Conservation (phyloP, 37 sponge, comb jelly and placozoan species). For the Oopsacas minuta region DNA sequence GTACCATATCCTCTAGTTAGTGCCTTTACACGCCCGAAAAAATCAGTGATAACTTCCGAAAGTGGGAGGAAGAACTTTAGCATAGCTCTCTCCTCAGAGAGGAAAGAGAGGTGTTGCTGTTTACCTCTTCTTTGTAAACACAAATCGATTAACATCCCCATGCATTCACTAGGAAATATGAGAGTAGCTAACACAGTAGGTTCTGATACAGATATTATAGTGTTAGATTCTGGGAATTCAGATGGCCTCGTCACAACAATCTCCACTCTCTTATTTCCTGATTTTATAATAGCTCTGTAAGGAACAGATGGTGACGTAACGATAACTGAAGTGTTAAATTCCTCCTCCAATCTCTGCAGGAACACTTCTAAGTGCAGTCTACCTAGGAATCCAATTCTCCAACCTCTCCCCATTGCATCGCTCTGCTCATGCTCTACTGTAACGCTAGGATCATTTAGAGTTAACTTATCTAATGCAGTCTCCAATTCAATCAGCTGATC, state of each 20-base stretch:
- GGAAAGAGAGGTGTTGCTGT: slow-evolving; percentile 49
- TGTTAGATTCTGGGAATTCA: slow-evolving; percentile 36
- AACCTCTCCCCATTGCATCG: slow-evolving; percentile 78
- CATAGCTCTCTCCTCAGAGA: slow-evolving; percentile 46
- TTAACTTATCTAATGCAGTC: slow-evolving; percentile 57
- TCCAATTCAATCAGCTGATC: slow-evolving; percentile 38
- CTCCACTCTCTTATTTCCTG: background rate
- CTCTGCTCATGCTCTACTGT: slow-evolving; percentile 30
- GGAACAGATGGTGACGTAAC: slow-evolving; percentile 79
- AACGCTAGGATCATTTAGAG: slow-evolving; percentile 83
- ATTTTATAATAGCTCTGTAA: slow-evolving; percentile 36
- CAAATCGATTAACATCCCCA: slow-evolving; percentile 47
- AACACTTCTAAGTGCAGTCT: slow-evolving; percentile 90
- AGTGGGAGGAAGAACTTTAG: slow-evolving; percentile 69
- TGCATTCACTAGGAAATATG: slow-evolving; percentile 52
- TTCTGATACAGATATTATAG: slow-evolving; percentile 37
- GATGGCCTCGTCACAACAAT: background rate
- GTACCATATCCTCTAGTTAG: slow-evolving; percentile 74
- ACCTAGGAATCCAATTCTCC: slow-evolving; percentile 86
- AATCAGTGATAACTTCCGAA: slow-evolving; percentile 71
- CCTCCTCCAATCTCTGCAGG: slow-evolving; percentile 84
- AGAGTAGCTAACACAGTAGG: slow-evolving; percentile 68
- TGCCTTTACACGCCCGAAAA: slow-evolving; percentile 65
- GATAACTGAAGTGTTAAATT: slow-evolving; percentile 63
- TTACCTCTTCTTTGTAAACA: slow-evolving; percentile 54